Percentiles rank a stretch among this genome's conserved stretches.
These are phyloP conservation scores for Pongo pygmaeus DNA, from an alignment of 2,113 vertebrate species.

Conservation along the genomic window DNA sequence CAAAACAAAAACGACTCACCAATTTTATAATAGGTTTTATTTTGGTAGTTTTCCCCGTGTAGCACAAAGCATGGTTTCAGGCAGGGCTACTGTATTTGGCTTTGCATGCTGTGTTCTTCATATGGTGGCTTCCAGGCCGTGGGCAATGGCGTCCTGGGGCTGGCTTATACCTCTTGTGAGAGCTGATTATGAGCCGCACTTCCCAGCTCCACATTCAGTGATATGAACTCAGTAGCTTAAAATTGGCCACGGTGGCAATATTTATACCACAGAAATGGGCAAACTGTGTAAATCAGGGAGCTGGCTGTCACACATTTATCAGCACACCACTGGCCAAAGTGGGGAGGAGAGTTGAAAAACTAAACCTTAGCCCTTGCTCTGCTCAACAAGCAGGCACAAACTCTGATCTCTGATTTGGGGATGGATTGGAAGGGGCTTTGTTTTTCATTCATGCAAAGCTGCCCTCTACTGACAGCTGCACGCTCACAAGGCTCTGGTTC, in stretches of 20 bases:
- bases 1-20: neutral
- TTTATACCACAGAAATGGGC: neutral
- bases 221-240: neutral
- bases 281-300: too few species aligned
- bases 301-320: neutral
- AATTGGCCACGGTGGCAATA: neutral
- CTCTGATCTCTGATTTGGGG: neutral
- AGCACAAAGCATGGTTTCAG: neutral
- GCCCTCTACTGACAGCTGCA: too few species aligned
- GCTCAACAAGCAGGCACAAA: neutral
- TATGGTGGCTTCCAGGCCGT: accelerated
- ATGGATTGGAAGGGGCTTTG: neutral
- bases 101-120: neutral
- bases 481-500: accelerated
- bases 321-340: accelerated
- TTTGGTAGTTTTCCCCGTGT: neutral
- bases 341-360: neutral
- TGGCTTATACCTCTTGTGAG: neutral
- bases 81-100: accelerated
- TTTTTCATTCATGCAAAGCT: neutral
- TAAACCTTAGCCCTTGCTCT: neutral
- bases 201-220: accelerated
- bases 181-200: neutral
- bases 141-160: accelerated
- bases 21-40: neutral